Evolutionary conservation across 2,888 invertebrate genomes (phyloP), one percentile per base, ranked within the genome.

Genomic region (Odontocerum albicorne): DNA sequence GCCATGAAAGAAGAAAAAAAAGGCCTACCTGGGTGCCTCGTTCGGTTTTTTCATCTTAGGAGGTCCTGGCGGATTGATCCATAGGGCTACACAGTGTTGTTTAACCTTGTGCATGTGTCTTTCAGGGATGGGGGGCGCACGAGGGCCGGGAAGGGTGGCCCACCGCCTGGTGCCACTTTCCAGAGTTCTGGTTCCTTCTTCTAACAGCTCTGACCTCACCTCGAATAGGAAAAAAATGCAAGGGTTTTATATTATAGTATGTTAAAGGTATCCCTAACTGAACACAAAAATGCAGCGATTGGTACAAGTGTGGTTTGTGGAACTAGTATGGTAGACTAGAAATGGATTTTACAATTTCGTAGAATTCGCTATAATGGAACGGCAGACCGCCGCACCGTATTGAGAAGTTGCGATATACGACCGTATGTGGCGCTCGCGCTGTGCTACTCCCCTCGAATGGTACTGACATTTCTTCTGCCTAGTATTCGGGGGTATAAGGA

Each of bases 111-210:
- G 65, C 2, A 70, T 57, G 17, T 69, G 67, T 51, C 75, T 72
- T 19, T 78, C 45, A 49, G 79, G 77, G 63, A 0, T 68, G 65
- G 65, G 74, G 77, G 31, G 47, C 20, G 20, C 51, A 22, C 40
- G 35, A 8, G 31, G 46, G 20, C 53, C 46, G 4, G 35, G 43
- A 4, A 49, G 42, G 1, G 42, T 36, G 6, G 56, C 60, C 58
- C 61, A 61, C 1, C 45, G 13, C 21, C 53, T 21, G 0, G 77
- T 77, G 0, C 77, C 75, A 33, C 68, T 66, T 61, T 77, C 71
- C 7, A 79, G 73, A 0, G 77, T 72, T 3, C 65, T 59, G 0
- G 72, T 67, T 0, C 77, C 66, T 42, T 77, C 73, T 1, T 66
- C 66, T 4, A 78, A 65, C 0, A 79, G 65, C 0, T 64, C 68